phyloP scores from a whole-genome alignment of 2,113 vertebrate species.

The Dermatemys mawii region DNA sequence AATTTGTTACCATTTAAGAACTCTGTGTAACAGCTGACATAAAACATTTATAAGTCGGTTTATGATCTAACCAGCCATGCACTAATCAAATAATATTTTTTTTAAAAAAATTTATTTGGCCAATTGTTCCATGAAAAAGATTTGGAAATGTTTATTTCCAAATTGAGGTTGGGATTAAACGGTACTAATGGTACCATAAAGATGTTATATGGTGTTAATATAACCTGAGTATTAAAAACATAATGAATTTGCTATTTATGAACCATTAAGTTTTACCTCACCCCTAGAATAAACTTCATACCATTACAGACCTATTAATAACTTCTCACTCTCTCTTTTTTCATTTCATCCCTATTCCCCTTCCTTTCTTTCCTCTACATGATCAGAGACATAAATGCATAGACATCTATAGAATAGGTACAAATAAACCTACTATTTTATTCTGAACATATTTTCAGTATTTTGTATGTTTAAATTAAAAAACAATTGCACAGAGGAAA shows the following conservation, averaged over 20 bases:
- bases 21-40: conserved; percentile 60
- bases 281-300: conserved; percentile 76
- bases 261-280: conserved; percentile 80
- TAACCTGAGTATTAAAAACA: conserved; percentile 80
- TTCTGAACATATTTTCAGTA: not conserved
- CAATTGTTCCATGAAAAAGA: conserved; percentile 69
- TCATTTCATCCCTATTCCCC: not conserved
- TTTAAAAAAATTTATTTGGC: conserved; percentile 71
- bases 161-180: conserved; percentile 67
- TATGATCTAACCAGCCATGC: conserved; percentile 51
- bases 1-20: conserved; percentile 75
- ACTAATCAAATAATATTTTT: conserved; percentile 71
- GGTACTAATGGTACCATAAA: conserved; percentile 78
- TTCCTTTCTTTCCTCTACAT: not conserved
- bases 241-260: conserved; percentile 83
- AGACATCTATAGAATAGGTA: not conserved
- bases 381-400: not conserved
- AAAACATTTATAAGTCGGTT: conserved; percentile 71
- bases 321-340: not conserved
- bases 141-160: conserved; percentile 74
- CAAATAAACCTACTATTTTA: not conserved
- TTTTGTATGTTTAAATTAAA: not conserved
- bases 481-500: not conserved
- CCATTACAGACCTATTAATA: conserved; percentile 75
- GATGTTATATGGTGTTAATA: conserved; percentile 81